Base-by-base conservation (phyloP, 2,113 vertebrate species). In the Gulo gulo region DNA sequence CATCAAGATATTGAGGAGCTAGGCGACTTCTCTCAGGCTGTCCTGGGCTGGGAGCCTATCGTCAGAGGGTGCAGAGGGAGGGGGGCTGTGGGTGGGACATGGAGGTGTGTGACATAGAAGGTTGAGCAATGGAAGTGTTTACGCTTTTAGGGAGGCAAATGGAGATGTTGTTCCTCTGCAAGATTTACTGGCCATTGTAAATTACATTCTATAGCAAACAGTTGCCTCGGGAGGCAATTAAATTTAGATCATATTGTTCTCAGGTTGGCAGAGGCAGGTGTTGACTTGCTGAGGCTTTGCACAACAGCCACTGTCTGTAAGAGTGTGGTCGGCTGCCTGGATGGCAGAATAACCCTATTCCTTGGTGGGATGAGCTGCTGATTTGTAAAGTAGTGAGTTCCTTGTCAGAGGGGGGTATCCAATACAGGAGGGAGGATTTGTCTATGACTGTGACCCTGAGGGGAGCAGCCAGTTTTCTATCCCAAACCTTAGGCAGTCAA, bases 181-280 rank as follows among this genome's bases (percentile, higher is more conserved):
- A 73, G 84, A 88, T 87, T 87, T 82, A 91, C 23, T 85, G 63
- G 94, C 94, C 0, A 0, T 81, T 81, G 94, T 78, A 96, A 92
- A 96, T 85, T 80, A 88, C 76, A 94, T 96, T 97, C 80, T 97
- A 74, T 50, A 97, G 95, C 84, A 85, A 94, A 93, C 36, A 88
- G 94, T 88, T 92, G 84, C 95, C 98, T 92, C 87, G 2, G 76
- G 94, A 95, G 88, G 95, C 95, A 97, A 97, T 97, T 97, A 95
- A 78, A 96, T 88, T 97, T 94, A 90, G 84, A 92, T 94, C 69
- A 29, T 55, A 95, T 97, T 97, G 90, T 97, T 97, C 76, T 85
- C 90, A 90, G 91, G 73, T 92, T 95, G 92, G 84, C 87, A 89
- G 39, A n/a, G 86, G 95, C 97, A 96, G 95, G 98, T 97, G 98